Evolutionary conservation across 2,888 invertebrate genomes (phyloP), one percentile per base, ranked within the genome.

Genomic region (Tipula helvola): DNA sequence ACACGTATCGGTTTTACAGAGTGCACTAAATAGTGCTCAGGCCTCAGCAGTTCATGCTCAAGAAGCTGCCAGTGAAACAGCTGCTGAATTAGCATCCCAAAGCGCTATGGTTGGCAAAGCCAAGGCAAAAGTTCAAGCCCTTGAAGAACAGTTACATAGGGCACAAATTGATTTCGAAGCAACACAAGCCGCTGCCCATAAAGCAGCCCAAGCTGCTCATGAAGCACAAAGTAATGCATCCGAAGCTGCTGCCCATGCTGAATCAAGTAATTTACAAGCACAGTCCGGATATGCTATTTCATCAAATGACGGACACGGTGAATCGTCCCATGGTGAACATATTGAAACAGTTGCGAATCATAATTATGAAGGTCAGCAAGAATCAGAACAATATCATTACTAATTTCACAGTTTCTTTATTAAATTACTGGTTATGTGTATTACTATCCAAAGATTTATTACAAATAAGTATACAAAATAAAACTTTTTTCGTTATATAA

Each of bases 61-160:
- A 87, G 94, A 95, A 88, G 94, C 95, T 1, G 95, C 95, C 0
- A 93, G 94, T 0, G 95, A 95, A 89, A 94, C 95, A 0, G 94
- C 95, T 0, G 95, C 95, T 28, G 95, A 95, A 90, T 91, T 95
- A 3, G 95, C 95, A 0, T 94, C 95, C 0, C 95, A 95, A 89
- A 95, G 94, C 42, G 93, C 95, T 36, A 95, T 95, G 95, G 94
- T 95, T 1, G 95, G 95, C 13, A 93, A 94, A 0, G 95, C 95
- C 0, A 92, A 94, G 87, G 94, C 95, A 88, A 90, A 95, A 71
- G 91, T 95, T 7, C 93, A 94, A 87, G 92, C 94, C 0, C 91
- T 95, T 28, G 93, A 93, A 87, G 94, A 95, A 83, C 95, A 95
- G 89, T 92, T 95, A 42, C 93, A 93, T 86, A 93, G 93, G 5